Base-by-base conservation (phyloP, 2,888 invertebrate genomes). In the Ornithoptera priamus region DNA sequence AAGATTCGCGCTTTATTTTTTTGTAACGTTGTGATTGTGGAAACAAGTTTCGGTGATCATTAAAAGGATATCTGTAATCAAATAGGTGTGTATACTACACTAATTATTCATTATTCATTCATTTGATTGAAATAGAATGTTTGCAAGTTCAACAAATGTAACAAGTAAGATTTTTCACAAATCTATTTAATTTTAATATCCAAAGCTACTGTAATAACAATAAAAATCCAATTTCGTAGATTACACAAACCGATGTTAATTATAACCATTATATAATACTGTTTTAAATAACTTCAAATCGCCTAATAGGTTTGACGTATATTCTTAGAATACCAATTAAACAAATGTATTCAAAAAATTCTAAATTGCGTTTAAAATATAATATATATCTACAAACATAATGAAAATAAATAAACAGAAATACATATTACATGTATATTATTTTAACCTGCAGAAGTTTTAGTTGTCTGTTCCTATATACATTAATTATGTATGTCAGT, bases 1-100 rank as follows among this genome's bases (percentile, higher is more conserved):
- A 50, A 30, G 20, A 67, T 7, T 17, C 46, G 65, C 64, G 59
- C 53, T 53, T 22, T 17, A 61, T 64, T 58, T 62, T 53, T 46
- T 20, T 3, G 15, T 46, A 46, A 4, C 15, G 7, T 18, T 62
- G 53, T 58, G 39, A 22, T 58, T 18, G 65, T 66, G 50, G 8
- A 0, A 20, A 61, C 17, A 62, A 20, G 50, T 36, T 50, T 18
- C 12, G 36, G 46, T 62, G 50, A 36, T 3, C n/a, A 42, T 60
- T 60, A 2, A 61, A 39, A 61, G 61, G 61, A 39, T 39, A 39
- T 10, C n/a, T 17, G 36, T 61, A 30, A 57, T 6, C 57, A 53
- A 18, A n/a, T 18, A 53, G 53, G 53, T 53, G 53, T n/a, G 53
- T 53, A 53, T n/a, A 53, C 53, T n/a, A n/a, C 18, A 53, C 46